Evolutionary conservation across 2,113 vertebrate genomes (phyloP).

Genomic region (Pelecanoides urinatrix): DNA sequence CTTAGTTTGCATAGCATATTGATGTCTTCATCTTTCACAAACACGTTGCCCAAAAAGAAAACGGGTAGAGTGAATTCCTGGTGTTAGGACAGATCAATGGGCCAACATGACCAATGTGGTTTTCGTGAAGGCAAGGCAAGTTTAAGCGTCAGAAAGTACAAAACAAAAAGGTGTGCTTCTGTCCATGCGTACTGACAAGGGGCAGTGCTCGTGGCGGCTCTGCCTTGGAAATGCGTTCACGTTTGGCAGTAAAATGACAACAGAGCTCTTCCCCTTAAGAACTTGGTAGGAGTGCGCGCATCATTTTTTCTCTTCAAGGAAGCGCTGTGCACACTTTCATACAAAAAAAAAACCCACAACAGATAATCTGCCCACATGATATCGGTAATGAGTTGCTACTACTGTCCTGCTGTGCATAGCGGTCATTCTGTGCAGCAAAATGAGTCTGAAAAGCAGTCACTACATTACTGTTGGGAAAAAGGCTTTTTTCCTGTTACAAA

Average conservation of each 20-base stretch:
- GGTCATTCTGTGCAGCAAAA: not conserved
- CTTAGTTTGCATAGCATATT: slow-evolving; percentile 78
- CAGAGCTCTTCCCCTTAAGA: not conserved
- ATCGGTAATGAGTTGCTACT: not conserved
- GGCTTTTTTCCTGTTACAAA: not conserved
- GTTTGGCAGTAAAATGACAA: not conserved
- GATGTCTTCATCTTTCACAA: slow-evolving; percentile 52
- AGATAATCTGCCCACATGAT: not conserved
- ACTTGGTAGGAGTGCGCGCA: not conserved
- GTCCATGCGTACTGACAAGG: not conserved
- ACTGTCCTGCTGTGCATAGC: not conserved
- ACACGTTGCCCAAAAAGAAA: slow-evolving; percentile 40
- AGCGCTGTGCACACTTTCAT: not conserved
- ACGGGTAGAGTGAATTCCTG: not conserved
- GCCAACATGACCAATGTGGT: not conserved
- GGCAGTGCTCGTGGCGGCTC: not conserved
- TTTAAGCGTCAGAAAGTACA: not conserved
- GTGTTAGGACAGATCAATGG: not conserved
- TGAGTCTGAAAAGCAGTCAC: not conserved
- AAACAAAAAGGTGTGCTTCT: not conserved
- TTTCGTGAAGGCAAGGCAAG: slow-evolving; percentile 31
- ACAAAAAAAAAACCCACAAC: not conserved
- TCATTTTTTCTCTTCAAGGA: not conserved
- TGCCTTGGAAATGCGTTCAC: not conserved
- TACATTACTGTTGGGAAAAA: not conserved